Percentiles rank a stretch among this genome's conserved stretches.
Conservation (phyloP, 2,888 invertebrate genomes). For the Eupeodes latifasciatus region DNA sequence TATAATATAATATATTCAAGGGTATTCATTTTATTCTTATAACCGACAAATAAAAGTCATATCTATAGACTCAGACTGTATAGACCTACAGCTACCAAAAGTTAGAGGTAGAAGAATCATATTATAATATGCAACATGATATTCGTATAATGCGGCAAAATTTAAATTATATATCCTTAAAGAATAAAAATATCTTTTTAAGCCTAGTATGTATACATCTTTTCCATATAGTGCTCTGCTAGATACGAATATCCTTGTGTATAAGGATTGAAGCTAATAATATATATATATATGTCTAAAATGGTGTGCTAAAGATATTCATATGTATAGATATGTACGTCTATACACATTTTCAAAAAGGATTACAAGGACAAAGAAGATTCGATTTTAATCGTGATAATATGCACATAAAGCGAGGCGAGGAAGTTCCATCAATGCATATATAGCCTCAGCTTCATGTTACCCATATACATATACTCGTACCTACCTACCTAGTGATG, state of each 20-base stretch:
- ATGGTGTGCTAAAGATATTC: background rate
- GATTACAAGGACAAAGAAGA: slow-evolving; percentile 48
- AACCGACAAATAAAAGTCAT: background rate
- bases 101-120: background rate
- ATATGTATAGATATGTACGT: background rate
- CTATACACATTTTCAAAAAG: slow-evolving; percentile 4
- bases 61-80: background rate
- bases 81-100: background rate
- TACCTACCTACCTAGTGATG: background rate
- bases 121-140: slow-evolving; percentile 2
- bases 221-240: background rate
- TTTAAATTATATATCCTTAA: slow-evolving; percentile 16
- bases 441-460: background rate
- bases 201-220: background rate
- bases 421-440: slow-evolving; percentile 14
- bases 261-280: background rate
- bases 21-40: background rate
- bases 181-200: background rate
- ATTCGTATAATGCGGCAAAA: background rate
- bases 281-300: background rate
- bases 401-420: slow-evolving; percentile 33
- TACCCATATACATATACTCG: background rate
- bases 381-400: slow-evolving; percentile 41
- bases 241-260: background rate
- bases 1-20: background rate